Evolutionary conservation across 2,888 invertebrate genomes (phyloP), one percentile per base, ranked within the genome.

Genomic region (Coelogynopora nodosa): DNA sequence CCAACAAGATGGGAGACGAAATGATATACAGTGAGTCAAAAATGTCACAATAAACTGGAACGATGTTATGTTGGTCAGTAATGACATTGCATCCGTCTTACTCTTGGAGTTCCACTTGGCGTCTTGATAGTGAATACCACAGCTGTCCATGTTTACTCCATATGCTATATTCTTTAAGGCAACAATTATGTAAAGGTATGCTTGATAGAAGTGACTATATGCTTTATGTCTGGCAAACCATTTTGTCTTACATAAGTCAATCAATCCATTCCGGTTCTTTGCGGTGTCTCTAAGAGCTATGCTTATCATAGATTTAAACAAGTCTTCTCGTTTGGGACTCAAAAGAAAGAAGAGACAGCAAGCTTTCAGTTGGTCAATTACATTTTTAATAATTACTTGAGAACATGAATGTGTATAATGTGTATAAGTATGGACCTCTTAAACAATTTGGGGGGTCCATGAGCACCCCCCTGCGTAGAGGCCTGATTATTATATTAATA

Each of bases 121-220:
- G 2, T 74, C 74, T 74, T 74, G 74, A 74, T 74, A 74, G 74
- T 74, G 27, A 74, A 74, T 74, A 74, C 74, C 74, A 74, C 74
- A 74, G 74, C 27, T 74, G 74, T 74, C 74, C 27, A 74, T 74
- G 27, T 74, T 74, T 74, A 5, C 27, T 74, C 18, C 74, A 74
- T 26, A 74, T 74, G 74, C 80, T 67, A 87, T 67, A 87, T 86
- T 87, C 49, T 87, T 30, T 26, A 74, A 84, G 31, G 74, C 67
- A 31, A 86, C 85, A n/a, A 87, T 81, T 30, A 87, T 49, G 81
- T 80, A 87, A 0, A 81, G 31, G 30, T 80, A 74, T 18, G 81
- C 84, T 26, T 87, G 84, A 67, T 87, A 87, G 80, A 87, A 84
- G 81, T 87, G 86, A 81, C 84, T 28, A 31, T 86, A 87, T n/a